Percentiles rank a stretch among this genome's conserved stretches.
Conservation (phyloP, 2,888 invertebrate genomes). For the Agrochola lychnidis region DNA sequence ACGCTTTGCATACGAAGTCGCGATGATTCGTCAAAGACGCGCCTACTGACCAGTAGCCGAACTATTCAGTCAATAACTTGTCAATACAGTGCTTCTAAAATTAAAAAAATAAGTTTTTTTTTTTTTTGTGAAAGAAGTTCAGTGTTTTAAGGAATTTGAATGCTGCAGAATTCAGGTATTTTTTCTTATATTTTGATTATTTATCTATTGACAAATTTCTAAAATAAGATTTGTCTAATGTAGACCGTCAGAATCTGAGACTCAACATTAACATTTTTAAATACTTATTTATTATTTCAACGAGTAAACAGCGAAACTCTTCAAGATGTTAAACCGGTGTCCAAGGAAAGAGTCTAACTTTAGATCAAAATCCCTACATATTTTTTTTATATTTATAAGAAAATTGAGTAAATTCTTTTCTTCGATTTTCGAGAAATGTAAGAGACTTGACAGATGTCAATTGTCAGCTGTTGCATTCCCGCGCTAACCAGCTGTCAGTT, state of each 20-base stretch:
- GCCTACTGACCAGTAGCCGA: too few relatives aligned
- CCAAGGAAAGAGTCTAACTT: background rate
- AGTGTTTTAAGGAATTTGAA: background rate
- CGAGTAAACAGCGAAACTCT: background rate
- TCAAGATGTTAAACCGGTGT: background rate
- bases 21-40: background rate
- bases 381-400: background rate
- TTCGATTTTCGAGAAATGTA: background rate
- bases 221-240: background rate
- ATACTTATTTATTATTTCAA: background rate
- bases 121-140: background rate
- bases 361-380: background rate
- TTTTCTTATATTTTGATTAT: background rate
- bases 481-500: slow-evolving; percentile 7
- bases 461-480: slow-evolving; percentile 30
- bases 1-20: slow-evolving; percentile 10
- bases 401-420: background rate
- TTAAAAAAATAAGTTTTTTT: background rate
- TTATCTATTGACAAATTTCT: background rate
- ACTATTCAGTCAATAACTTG: background rate
- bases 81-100: too few relatives aligned
- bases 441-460: background rate
- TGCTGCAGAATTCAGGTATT: background rate
- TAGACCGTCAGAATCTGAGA: background rate
- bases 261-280: background rate